These are phyloP conservation scores for Cosmorhoe ocellata DNA, from an alignment of 2,888 invertebrate species.

Conservation along the genomic window DNA sequence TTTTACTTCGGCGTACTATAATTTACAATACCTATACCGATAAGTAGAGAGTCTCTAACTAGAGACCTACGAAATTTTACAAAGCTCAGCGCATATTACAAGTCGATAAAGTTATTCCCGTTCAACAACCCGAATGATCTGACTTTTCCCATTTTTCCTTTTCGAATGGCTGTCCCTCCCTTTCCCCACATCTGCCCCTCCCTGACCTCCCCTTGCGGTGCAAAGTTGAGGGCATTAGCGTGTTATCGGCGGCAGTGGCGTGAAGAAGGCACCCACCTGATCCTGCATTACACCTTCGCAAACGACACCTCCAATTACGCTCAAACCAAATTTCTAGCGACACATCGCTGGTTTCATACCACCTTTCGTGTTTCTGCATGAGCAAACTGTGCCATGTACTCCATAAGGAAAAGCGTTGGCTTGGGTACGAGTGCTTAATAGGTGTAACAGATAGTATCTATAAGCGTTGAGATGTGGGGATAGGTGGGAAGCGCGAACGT, in stretches of 20 bases:
- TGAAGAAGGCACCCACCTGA: constrained; percentile 81
- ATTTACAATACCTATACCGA: too few relatives aligned
- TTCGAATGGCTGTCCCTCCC: constrained; percentile 54
- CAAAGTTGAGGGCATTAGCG: constrained; percentile 83
- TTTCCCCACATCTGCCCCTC: constrained; percentile 38
- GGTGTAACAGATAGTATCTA: constrained; percentile 79
- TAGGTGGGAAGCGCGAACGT: constrained; percentile 81
- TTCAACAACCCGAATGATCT: constrained; percentile 79
- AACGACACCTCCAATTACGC: constrained; percentile 46
- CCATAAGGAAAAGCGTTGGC: constrained; percentile 18
- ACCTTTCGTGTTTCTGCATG: background rate
- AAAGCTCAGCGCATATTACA: constrained; percentile 56
- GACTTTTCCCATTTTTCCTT: constrained; percentile 79
- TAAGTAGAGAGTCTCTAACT: background rate
- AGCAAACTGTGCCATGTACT: constrained; percentile 49
- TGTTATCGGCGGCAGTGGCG: constrained; percentile 78
- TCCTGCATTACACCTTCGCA: constrained; percentile 49
- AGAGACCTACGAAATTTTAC: constrained; percentile 7
- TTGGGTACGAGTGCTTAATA: constrained; percentile 49
- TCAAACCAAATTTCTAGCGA: constrained; percentile 18
- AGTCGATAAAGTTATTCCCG: constrained; percentile 76
- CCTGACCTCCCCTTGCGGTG: constrained; percentile 69
- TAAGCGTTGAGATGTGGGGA: constrained; percentile 81
- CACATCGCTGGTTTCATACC: constrained; percentile 44
- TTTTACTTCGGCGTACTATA: too few relatives aligned